Base-by-base conservation (phyloP, 2,888 invertebrate species). In the Caenorhabditis sp. region DNA sequence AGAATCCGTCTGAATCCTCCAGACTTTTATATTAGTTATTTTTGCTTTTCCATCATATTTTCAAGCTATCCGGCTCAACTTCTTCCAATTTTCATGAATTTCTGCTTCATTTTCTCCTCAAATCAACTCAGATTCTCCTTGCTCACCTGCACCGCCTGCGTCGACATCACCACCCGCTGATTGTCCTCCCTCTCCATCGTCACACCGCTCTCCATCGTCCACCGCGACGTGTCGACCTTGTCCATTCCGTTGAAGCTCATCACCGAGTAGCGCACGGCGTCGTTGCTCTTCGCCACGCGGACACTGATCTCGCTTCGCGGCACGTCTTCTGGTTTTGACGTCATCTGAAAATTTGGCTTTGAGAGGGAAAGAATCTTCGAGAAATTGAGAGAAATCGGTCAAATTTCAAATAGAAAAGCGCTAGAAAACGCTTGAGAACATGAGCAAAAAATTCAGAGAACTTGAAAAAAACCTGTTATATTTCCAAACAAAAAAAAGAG, bases 181-280 rank as follows among this genome's bases (percentile, higher is more conserved):
- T 91, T 91, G 59, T 91, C 91, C 61, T 91, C 91, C 26, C 91
- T 82, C 64, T 88, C 88, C 86, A 91, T 75, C n/a, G 80, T 74
- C 90, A 91, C 84, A 0, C 77, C 64, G 26, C 77, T 81, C 10
- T 87, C 87, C 19, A 75, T 58, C 0, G 86, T 74, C 90, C 90
- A 91, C 19, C 84, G 85, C 19, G 80, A 49, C 0, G 86, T 81
- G 47, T 86, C 87, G 3, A 91, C 88, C 38, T 90, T 89, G 61
- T 91, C 87, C 49, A 87, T 81, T 7, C 85, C 87, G 80, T 90
- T 91, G 86, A 91, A 91, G 73, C 90, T 90, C 74, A 91, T 75
- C 10, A 91, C 88, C 2, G 89, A 87, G 61, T 86, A 89, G 3
- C 84, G 79, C 31, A 88, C 83, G 24, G 77, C 63, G 16, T 87